Base-by-base conservation (phyloP, 2,113 vertebrate species). In the Phylloscopus trochiloides region DNA sequence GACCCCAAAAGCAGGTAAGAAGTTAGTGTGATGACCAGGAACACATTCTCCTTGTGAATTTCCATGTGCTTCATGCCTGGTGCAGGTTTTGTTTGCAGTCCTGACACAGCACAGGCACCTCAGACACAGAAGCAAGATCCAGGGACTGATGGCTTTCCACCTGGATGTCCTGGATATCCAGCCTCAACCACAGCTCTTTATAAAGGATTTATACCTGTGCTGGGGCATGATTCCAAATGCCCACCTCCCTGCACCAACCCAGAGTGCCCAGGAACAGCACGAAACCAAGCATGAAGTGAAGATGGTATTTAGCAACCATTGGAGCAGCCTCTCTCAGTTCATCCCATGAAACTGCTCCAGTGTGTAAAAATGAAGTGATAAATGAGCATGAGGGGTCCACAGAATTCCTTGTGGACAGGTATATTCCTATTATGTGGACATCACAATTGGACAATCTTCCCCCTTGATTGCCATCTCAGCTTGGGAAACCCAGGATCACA, bases 401-500 rank as follows among this genome's bases (percentile, higher is more conserved):
- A 78, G 22, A 85, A 76, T n/a, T 85, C 80, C 89, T 97, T 1
- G 0, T 14, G 54, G 58, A 91, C 77, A 94, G 94, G 93, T 90
- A 92, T 31, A 31, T 54, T 19, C 51, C 29, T 31, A 54, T 54
- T 54, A 31, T 31, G 51, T n/a, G 50, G 55, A 76, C 62, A 22
- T 73, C 62, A 22, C 17, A 88, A 83, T 7, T 28, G 34, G 34
- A 43, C 90, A 84, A 31, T 55, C 29, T 58, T 43, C 17, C 63
- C 70, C 54, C 11, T 7, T 28, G 70, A 76, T 36, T 70, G 70
- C 38, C 36, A 10, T 36, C 74, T 88, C 52, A 61, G 84, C 74
- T 72, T 74, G 74, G 90, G 92, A 95, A 59, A 95, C 32, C 54
- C 22, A 51, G 91, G 74, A 90, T 79, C 71, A 20, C 62, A 58